A percentile compares a stretch with the other conserved stretches of the same genome.
These are phyloP conservation scores for Quadroppia sp. DNA, from an alignment of 2,888 invertebrate genomes.

Conservation along the genomic window DNA sequence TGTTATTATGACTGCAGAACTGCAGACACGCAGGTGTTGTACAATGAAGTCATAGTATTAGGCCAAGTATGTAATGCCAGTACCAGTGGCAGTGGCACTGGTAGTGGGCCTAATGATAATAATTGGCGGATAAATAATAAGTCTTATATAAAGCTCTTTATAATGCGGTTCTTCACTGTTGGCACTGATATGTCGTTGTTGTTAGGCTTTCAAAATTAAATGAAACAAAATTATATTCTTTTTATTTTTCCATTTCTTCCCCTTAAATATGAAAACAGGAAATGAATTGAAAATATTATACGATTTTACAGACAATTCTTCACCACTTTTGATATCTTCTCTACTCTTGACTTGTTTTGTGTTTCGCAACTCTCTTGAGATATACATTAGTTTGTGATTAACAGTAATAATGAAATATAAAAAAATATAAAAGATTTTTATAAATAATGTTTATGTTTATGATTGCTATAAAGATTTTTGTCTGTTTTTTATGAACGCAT, in stretches of 20 bases:
- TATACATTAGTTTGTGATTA: neutral
- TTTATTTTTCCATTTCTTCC: neutral
- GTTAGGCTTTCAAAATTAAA: neutral
- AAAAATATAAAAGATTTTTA: too few species aligned
- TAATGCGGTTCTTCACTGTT: neutral
- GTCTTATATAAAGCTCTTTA: neutral
- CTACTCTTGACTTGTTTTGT: too few species aligned
- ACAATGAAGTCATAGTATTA: neutral
- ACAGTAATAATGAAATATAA: too few species aligned
- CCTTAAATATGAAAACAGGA: neutral
- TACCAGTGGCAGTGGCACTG: neutral
- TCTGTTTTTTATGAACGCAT: too few species aligned
- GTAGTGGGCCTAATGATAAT: neutral
- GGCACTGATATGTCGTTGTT: too few species aligned
- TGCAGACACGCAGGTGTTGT: too few species aligned
- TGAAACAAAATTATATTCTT: neutral
- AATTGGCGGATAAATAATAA: neutral
- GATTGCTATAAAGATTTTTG: too few species aligned
- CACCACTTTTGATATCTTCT: too few species aligned
- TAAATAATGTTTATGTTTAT: too few species aligned
- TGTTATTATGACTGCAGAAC: neutral
- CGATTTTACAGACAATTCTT: neutral
- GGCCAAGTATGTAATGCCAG: neutral
- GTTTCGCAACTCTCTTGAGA: neutral
- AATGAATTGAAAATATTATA: neutral